phyloP scores from a whole-genome alignment of 2,113 vertebrate genomes.

The Oplegnathus fasciatus region DNA sequence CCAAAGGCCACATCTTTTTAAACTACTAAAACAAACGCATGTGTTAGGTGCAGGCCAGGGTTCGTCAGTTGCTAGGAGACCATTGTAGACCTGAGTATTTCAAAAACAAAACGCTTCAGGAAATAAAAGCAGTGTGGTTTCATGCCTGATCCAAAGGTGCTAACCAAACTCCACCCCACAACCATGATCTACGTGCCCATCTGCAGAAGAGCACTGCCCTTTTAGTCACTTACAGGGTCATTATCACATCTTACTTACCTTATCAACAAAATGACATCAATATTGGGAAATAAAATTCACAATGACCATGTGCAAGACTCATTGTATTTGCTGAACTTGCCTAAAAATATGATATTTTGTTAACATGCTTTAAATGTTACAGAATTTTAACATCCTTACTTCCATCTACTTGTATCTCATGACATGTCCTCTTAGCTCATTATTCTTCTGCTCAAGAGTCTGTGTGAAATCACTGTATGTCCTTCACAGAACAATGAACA shows the following conservation, averaged over 20 bases:
- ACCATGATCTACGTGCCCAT: slow-evolving; percentile 11
- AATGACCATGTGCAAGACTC: background rate
- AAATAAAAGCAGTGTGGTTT: slow-evolving; percentile 17
- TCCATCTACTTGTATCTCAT: background rate
- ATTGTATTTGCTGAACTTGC: background rate
- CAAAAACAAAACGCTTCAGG: background rate
- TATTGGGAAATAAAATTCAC: slow-evolving; percentile 1
- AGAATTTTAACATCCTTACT: background rate
- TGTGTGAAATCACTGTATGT: background rate
- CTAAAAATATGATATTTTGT: background rate
- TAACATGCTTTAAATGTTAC: background rate
- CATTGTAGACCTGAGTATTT: background rate
- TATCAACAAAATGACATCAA: slow-evolving; percentile 22
- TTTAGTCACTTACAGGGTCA: slow-evolving; percentile 1
- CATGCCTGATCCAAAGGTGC: background rate
- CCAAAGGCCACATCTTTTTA: slow-evolving; percentile 36
- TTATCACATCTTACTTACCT: slow-evolving; percentile 27
- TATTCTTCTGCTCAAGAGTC: background rate
- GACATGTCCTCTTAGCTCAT: background rate
- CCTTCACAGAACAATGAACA: background rate
- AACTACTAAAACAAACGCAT: slow-evolving; percentile 15
- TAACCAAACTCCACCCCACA: background rate
- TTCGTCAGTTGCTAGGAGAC: background rate
- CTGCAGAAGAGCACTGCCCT: background rate
- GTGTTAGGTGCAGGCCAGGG: slow-evolving; percentile 5